Percentiles rank a stretch among this genome's conserved stretches.
Evolutionary conservation across 2,797 vertebrate genomes (phyloP).

Genomic region (Anas bahamensis): DNA sequence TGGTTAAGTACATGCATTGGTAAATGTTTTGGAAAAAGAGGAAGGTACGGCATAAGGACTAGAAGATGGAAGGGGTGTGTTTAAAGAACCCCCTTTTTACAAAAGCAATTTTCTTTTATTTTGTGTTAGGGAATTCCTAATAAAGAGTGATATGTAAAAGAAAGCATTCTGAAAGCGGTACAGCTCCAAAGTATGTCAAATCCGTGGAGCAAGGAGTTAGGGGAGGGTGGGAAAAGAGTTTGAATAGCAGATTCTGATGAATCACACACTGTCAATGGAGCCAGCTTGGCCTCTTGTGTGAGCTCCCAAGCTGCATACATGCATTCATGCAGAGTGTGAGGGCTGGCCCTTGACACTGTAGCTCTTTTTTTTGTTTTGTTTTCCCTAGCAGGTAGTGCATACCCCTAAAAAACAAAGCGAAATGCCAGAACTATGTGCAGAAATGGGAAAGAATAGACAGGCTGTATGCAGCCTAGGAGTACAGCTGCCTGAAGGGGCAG

Average conservation of each 20-base stretch:
- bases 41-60: constrained; percentile 19
- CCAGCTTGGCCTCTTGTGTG: not conserved
- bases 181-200: not conserved
- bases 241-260: not conserved
- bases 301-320: not conserved
- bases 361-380: not conserved
- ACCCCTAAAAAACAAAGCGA: not conserved
- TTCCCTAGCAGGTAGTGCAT: not conserved
- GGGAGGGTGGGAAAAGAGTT: not conserved
- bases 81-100: not conserved
- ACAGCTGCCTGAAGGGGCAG: not conserved
- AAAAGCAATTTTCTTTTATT: not conserved
- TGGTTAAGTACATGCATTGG: not conserved
- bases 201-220: not conserved
- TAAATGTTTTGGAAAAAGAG: constrained; percentile 3
- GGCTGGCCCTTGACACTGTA: not conserved
- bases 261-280: not conserved
- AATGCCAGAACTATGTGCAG: not conserved
- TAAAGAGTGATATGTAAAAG: not conserved
- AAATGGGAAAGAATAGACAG: not conserved
- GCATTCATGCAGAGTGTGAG: not conserved
- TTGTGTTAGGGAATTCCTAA: not conserved
- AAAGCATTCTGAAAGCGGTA: constrained; percentile 42
- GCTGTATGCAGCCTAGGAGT: not conserved
- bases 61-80: not conserved